Evolutionary conservation across 2,888 invertebrate species (phyloP).

Genomic region (Xestia sexstrigata): DNA sequence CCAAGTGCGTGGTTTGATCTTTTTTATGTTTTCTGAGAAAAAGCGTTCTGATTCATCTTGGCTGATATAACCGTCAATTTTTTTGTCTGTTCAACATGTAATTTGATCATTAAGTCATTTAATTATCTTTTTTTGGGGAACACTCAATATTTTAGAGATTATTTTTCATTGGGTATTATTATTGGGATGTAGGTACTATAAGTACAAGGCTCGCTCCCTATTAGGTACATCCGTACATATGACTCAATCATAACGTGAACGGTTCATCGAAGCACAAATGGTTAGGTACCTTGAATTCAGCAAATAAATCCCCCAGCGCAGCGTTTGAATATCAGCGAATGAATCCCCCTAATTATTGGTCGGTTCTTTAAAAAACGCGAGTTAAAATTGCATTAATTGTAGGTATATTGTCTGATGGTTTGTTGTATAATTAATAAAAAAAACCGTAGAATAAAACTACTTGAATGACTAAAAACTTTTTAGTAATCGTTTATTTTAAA

Average conservation of each 20-base stretch:
- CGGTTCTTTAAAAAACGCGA: neutral
- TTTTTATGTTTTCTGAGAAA: conserved; percentile 54
- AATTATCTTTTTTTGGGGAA: neutral
- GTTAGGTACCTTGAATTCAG: too few species aligned
- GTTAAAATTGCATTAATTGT: neutral
- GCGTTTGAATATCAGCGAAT: too few species aligned
- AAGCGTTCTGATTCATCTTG: conserved; percentile 44
- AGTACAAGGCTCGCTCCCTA: neutral
- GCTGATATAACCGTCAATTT: conserved; percentile 16
- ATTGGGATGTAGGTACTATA: neutral
- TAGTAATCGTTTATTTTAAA: neutral
- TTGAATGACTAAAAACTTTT: neutral
- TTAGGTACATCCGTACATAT: neutral
- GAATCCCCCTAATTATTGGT: too few species aligned
- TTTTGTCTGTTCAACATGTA: conserved; percentile 1
- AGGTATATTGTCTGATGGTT: neutral
- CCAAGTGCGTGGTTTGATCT: conserved; percentile 22
- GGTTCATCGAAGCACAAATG: too few species aligned
- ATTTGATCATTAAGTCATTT: conserved; percentile 15
- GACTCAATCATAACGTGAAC: too few species aligned
- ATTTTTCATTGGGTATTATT: neutral
- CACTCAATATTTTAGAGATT: neutral
- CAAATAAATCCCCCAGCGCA: too few species aligned
- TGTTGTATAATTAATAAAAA: neutral
- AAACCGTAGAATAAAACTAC: neutral